Conservation (phyloP, 2,113 vertebrate species). For the Paratilapia polleni region DNA sequence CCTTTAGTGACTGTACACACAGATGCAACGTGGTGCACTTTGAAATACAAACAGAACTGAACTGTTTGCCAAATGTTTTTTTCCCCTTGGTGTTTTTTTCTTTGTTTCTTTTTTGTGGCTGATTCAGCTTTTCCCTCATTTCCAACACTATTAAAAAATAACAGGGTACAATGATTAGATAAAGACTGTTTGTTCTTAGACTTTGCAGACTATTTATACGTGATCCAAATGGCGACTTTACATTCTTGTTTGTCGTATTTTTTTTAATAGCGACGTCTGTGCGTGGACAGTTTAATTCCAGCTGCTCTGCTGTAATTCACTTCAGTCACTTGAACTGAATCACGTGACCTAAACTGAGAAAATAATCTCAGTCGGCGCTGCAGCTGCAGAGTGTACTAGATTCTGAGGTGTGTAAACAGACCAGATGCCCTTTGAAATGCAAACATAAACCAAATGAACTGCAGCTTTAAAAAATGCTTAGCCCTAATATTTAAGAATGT, state of each 20-base stretch:
- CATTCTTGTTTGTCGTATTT: not conserved
- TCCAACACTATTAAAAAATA: not conserved
- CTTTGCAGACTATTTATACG: not conserved
- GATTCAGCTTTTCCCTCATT: not conserved
- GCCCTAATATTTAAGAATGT: not conserved
- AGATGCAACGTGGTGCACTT: constrained; percentile 21
- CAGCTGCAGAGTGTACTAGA: not conserved
- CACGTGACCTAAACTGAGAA: not conserved
- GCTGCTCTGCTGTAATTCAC: too few species aligned
- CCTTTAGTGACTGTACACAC: not conserved
- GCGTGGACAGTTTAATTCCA: not conserved
- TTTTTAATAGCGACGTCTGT: fast-evolving
- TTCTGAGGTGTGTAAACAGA: constrained; percentile 19
- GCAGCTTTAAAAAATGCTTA: not conserved
- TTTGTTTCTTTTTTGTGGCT: not conserved
- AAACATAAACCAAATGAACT: constrained; percentile 37
- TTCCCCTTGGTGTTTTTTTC: fast-evolving
- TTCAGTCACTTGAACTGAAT: too few species aligned
- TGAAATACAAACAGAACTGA: constrained; percentile 34
- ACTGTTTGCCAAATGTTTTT: not conserved
- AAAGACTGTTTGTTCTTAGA: not conserved
- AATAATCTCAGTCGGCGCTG: too few species aligned
- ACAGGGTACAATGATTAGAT: not conserved
- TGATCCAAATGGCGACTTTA: not conserved
- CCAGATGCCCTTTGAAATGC: constrained; percentile 45